Conservation (phyloP, 2,113 vertebrate genomes). For the Onychorhynchus coronatus region DNA sequence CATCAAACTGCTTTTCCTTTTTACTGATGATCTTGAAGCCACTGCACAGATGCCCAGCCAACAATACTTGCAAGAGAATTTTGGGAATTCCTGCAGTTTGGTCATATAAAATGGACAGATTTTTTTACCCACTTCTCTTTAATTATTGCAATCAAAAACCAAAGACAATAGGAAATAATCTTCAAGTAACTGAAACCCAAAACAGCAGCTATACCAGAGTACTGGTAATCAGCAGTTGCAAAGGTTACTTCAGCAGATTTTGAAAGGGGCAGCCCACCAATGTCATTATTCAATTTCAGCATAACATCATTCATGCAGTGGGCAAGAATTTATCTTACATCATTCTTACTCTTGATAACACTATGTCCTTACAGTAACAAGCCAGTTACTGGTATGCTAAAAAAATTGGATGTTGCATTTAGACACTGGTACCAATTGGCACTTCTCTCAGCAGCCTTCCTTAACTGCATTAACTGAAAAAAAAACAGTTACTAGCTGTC, state of each 20-base stretch:
- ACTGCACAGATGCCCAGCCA: accelerated
- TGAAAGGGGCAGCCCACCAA: not conserved
- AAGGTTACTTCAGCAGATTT: not conserved
- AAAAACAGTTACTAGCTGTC: not conserved
- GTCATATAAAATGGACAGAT: not conserved
- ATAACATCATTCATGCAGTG: accelerated
- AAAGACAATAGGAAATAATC: not conserved
- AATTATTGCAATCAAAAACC: not conserved
- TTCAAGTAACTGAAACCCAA: not conserved
- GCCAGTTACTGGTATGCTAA: not conserved
- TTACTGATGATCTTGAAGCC: not conserved
- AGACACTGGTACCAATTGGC: not conserved
- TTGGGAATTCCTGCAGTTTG: not conserved
- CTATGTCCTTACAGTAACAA: not conserved
- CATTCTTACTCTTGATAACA: not conserved
- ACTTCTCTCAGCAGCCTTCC: not conserved
- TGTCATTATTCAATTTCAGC: not conserved
- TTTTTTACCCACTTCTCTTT: not conserved
- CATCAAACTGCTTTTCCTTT: not conserved
- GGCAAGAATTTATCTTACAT: not conserved
- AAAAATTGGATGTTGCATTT: not conserved
- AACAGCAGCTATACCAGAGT: not conserved
- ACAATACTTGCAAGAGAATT: not conserved
- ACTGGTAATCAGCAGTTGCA: not conserved
- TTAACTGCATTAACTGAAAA: not conserved